phyloP scores from a whole-genome alignment of 1,140 invertebrate genomes.

The Homarus americanus region DNA sequence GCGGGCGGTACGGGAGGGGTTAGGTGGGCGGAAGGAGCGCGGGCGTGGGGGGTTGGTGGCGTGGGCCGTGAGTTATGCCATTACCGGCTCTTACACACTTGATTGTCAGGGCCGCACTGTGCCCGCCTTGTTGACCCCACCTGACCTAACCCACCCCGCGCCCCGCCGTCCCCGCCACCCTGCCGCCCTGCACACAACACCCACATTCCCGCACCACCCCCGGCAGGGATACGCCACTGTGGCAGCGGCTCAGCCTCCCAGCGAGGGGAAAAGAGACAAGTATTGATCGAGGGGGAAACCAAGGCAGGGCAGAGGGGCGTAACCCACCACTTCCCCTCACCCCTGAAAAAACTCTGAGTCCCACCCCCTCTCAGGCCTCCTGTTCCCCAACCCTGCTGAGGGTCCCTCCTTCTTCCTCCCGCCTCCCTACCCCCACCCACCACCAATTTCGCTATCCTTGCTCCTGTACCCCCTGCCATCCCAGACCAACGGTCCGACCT shows the following conservation, averaged over 20 bases:
- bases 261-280: constrained; percentile 62
- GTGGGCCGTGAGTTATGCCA: constrained; percentile 48
- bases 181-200: background rate
- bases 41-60: background rate
- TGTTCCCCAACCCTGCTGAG: background rate
- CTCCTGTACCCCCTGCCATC: background rate
- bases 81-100: constrained; percentile 63
- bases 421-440: background rate
- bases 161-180: constrained; percentile 1
- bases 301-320: constrained; percentile 40
- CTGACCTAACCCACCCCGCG: constrained; percentile 14
- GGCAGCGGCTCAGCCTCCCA: background rate
- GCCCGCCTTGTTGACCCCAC: constrained; percentile 8
- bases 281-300: constrained; percentile 64
- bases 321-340: constrained; percentile 6
- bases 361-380: background rate
- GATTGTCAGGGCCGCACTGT: constrained; percentile 53
- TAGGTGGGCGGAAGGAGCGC: too few species aligned
- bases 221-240: background rate
- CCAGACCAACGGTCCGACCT: background rate
- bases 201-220: background rate
- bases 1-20: too few species aligned
- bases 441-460: too few species aligned
- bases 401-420: too few species aligned
- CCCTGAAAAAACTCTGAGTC: constrained; percentile 1